Conservation (phyloP, 2,113 vertebrate species). For the Pedionomus torquatus region DNA sequence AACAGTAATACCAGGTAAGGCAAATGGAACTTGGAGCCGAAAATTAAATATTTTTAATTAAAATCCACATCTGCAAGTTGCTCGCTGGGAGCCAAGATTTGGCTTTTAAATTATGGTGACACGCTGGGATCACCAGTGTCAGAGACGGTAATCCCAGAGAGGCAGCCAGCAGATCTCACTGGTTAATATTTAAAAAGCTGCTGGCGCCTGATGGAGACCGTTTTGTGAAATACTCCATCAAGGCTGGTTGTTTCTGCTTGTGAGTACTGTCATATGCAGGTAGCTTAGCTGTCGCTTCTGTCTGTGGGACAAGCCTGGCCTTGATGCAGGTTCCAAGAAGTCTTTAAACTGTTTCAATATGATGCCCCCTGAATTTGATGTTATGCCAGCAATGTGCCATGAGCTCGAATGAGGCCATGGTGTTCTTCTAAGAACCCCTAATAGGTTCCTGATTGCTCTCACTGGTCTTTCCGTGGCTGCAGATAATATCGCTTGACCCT, state of each 20-base stretch:
- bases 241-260: not conserved
- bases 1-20: slow-evolving; percentile 36
- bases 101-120: slow-evolving; percentile 61
- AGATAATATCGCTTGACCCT: not conserved
- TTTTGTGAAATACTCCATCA: slow-evolving; percentile 1
- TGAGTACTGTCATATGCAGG: not conserved
- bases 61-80: slow-evolving; percentile 74
- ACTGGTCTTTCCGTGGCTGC: not conserved
- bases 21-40: slow-evolving; percentile 34
- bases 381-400: not conserved
- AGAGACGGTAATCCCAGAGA: slow-evolving; percentile 39
- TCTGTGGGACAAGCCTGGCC: not conserved
- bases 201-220: not conserved
- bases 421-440: not conserved
- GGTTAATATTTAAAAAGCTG: slow-evolving; percentile 76
- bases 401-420: not conserved
- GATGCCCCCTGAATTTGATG: not conserved
- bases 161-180: slow-evolving; percentile 45
- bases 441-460: not conserved
- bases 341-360: not conserved
- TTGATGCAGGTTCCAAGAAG: not conserved
- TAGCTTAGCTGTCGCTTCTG: not conserved
- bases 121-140: slow-evolving; percentile 34
- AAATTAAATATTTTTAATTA: slow-evolving; percentile 80
- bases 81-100: slow-evolving; percentile 51